phyloP scores from a whole-genome alignment of 2,888 invertebrate species.

The Lobophora halterata region DNA sequence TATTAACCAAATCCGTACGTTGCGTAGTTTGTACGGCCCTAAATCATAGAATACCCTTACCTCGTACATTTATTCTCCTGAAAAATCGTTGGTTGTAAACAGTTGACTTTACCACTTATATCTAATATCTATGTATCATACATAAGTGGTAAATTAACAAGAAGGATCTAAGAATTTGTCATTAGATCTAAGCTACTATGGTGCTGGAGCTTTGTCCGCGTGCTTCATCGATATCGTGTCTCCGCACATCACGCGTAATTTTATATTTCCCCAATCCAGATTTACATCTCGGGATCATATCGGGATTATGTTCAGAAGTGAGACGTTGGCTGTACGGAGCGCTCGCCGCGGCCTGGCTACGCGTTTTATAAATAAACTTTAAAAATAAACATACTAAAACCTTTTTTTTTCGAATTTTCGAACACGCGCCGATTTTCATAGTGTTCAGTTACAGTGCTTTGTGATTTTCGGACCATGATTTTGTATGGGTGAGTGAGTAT shows the following conservation, averaged over 20 bases:
- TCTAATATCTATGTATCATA: no score
- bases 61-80: no score
- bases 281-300: slow-evolving; percentile 51
- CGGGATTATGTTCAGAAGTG: slow-evolving; percentile 43
- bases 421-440: slow-evolving; percentile 18
- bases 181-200: no score
- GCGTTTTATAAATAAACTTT: slow-evolving; percentile 28
- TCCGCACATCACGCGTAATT: slow-evolving; percentile 53
- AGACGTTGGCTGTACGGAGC: slow-evolving; percentile 44
- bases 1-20: no score
- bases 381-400: no score
- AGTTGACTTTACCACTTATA: no score
- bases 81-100: no score
- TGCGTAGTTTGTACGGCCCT: no score
- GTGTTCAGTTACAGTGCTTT: slow-evolving; percentile 29
- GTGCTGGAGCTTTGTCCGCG: no score
- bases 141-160: no score
- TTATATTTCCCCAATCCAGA: slow-evolving; percentile 69
- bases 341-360: slow-evolving; percentile 46
- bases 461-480: slow-evolving; percentile 56
- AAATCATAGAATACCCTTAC: no score
- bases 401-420: slow-evolving; percentile 19
- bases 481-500: slow-evolving; percentile 69
- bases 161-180: no score
- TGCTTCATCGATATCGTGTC: slow-evolving; percentile 16